Conservation (phyloP, 2,113 vertebrate genomes). For the Megaleporinus macrocephalus region DNA sequence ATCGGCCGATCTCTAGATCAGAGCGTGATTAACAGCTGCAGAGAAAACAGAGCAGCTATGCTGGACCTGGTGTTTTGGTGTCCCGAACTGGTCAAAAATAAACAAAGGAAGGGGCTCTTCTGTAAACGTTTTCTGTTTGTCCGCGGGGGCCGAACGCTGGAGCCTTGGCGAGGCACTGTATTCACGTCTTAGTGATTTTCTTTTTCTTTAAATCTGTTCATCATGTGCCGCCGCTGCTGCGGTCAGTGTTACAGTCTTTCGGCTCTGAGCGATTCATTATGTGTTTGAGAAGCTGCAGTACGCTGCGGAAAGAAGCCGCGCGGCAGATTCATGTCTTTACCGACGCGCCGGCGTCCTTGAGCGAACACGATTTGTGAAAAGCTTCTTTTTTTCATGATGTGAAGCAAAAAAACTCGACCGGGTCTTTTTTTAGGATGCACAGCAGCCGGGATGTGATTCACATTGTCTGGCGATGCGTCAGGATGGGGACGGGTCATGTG, state of each 20-base stretch:
- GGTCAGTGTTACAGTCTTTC: not conserved
- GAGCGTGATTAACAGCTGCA: no score
- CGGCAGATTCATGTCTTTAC: not conserved
- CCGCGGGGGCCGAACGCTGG: no score
- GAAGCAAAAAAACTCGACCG: not conserved
- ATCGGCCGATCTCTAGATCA: no score
- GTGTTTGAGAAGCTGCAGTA: not conserved
- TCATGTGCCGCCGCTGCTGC: no score
- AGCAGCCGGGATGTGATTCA: not conserved
- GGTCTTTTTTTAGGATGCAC: not conserved
- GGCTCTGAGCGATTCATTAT: not conserved
- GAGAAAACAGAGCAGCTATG: no score
- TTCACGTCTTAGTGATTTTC: no score
- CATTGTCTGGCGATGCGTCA: not conserved
- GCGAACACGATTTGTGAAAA: conserved; percentile 15
- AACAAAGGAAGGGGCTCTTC: no score
- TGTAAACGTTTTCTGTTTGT: no score
- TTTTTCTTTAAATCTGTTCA: not conserved
- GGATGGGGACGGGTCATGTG: not conserved
- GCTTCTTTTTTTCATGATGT: not conserved
- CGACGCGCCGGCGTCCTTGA: not conserved
- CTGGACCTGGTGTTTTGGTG: no score
- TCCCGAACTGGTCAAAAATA: no score
- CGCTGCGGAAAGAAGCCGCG: not conserved
- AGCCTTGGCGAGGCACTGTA: no score